These are phyloP conservation scores for Telmatochromis brichardi DNA, from an alignment of 2,113 vertebrate genomes.

Conservation along the genomic window DNA sequence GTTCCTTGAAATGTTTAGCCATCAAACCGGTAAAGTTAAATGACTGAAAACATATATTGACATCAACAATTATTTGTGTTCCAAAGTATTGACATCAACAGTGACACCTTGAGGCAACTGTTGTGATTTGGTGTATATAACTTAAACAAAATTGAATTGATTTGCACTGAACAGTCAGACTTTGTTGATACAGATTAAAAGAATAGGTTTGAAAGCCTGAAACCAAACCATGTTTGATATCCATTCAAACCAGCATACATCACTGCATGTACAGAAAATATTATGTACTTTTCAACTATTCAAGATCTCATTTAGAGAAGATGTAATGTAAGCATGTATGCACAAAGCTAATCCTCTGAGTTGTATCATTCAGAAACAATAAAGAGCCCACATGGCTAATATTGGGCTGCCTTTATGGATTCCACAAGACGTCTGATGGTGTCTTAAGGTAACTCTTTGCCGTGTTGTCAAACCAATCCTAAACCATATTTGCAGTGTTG, in stretches of 20 bases:
- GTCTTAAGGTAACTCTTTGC: not conserved
- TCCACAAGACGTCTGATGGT: not conserved
- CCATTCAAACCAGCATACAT: not conserved
- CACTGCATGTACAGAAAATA: not conserved
- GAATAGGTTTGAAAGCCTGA: not conserved
- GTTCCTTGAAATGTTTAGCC: not conserved
- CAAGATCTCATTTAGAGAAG: not conserved
- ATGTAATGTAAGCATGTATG: not conserved
- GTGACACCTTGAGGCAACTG: not conserved
- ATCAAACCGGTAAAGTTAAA: not conserved
- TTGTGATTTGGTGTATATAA: not conserved
- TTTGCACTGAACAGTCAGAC: not conserved
- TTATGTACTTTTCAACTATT: not conserved
- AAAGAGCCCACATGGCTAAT: not conserved
- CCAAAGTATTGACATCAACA: not conserved
- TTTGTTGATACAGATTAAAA: not conserved
- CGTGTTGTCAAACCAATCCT: not conserved
- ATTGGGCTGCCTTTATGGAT: not conserved
- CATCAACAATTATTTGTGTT: not conserved
- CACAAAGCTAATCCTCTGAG: not conserved
- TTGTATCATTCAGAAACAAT: not conserved
- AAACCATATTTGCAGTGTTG: not conserved
- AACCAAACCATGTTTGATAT: not conserved
- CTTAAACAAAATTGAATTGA: not conserved
- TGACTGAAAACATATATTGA: not conserved